Percentiles rank a stretch among this genome's conserved stretches.
Evolutionary conservation across 1,140 invertebrate genomes (phyloP).

Genomic region (Trichomalopsis sarcophagae): DNA sequence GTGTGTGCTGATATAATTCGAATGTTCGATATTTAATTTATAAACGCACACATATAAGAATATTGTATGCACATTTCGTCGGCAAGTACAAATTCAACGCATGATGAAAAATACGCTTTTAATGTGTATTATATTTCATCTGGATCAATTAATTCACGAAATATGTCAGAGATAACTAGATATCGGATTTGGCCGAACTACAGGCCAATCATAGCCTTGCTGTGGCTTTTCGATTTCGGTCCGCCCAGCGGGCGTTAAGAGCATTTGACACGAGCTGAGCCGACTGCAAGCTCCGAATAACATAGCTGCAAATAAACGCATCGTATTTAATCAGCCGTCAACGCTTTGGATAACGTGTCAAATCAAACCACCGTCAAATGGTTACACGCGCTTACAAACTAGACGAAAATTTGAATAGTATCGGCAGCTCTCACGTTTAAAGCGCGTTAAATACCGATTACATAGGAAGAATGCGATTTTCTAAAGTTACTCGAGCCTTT

Average conservation of each 20-base stretch:
- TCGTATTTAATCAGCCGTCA: slow-evolving; percentile 35
- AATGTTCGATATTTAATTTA: too few relatives aligned
- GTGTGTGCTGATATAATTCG: too few relatives aligned
- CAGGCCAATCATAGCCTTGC: not conserved
- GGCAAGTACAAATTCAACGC: too few relatives aligned
- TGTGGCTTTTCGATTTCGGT: not conserved
- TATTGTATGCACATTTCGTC: too few relatives aligned
- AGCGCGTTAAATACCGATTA: too few relatives aligned
- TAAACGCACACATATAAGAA: too few relatives aligned
- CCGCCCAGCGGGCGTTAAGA: not conserved
- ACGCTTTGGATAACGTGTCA: slow-evolving; percentile 22
- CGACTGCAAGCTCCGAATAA: not conserved
- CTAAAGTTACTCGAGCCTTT: not conserved
- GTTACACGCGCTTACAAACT: not conserved
- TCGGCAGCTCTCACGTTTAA: not conserved
- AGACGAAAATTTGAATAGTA: not conserved
- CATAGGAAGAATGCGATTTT: too few relatives aligned
- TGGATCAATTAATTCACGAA: not conserved
- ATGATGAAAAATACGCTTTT: not conserved
- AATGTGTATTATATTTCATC: not conserved
- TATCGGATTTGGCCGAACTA: not conserved
- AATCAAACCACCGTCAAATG: not conserved
- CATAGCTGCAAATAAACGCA: not conserved
- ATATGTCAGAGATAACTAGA: not conserved
- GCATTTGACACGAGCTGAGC: not conserved